Conservation (phyloP, 2,113 vertebrate genomes). For the Pica pica region DNA sequence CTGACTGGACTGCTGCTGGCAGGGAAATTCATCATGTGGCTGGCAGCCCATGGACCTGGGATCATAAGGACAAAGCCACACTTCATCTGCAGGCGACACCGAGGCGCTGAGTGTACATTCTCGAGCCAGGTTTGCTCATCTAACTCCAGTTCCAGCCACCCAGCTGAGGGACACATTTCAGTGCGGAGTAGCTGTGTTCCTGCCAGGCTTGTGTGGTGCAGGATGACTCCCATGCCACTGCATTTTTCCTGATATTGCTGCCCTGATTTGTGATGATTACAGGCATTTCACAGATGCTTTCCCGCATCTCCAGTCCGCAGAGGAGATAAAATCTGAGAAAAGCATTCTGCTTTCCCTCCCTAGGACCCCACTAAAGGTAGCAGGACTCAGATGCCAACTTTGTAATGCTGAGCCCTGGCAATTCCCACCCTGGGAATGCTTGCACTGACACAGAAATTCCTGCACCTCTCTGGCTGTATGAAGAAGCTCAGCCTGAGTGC, state of each 20-base stretch:
- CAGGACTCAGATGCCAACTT: not conserved
- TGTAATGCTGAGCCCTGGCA: not conserved
- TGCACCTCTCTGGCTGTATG: not conserved
- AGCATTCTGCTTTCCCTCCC: not conserved
- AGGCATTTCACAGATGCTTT: not conserved
- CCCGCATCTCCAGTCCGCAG: not conserved
- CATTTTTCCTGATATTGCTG: rapidly evolving
- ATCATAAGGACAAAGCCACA: not conserved
- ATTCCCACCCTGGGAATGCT: not conserved
- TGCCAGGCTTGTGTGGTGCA: not conserved
- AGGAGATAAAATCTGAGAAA: not conserved
- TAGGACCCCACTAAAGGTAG: not conserved
- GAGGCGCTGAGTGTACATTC: not conserved
- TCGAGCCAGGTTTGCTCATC: not conserved
- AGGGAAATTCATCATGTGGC: not conserved
- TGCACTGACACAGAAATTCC: not conserved
- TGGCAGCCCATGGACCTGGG: not conserved
- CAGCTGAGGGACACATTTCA: not conserved
- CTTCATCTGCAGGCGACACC: not conserved
- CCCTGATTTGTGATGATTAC: not conserved
- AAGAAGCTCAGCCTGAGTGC: not conserved
- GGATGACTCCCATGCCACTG: not conserved
- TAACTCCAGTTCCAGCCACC: not conserved
- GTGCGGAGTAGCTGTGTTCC: not conserved
- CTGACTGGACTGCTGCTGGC: not conserved